Evolutionary conservation across 1,140 invertebrate species (phyloP).

Genomic region (Cecropterus lyciades): DNA sequence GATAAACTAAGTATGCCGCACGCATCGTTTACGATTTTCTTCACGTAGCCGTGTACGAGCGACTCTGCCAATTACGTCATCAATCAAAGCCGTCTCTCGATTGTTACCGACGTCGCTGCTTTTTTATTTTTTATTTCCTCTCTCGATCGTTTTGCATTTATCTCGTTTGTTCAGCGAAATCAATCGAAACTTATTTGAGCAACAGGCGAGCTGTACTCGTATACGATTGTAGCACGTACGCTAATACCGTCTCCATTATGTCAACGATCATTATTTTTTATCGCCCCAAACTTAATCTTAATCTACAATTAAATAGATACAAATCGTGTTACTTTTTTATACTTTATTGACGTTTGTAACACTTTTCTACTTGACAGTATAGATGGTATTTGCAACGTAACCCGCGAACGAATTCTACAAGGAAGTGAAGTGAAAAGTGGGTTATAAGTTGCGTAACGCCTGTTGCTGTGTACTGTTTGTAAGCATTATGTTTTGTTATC

Average conservation of each 20-base stretch:
- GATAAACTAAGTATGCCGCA: constrained; percentile 42
- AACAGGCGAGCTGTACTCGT: not conserved
- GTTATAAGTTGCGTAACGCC: constrained; percentile 24
- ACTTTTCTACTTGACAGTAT: constrained; percentile 30
- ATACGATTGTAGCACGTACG: constrained; percentile 2
- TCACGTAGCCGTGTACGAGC: constrained; percentile 12
- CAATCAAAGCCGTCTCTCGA: constrained; percentile 38
- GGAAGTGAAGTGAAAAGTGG: constrained; percentile 20
- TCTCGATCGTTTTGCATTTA: constrained; percentile 1
- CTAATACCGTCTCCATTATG: constrained; percentile 8
- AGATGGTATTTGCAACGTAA: constrained; percentile 23
- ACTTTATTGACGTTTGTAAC: constrained; percentile 2
- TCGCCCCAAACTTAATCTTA: constrained; percentile 18
- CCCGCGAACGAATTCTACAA: constrained; percentile 24
- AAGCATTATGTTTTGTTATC: constrained; percentile 1
- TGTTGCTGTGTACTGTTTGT: constrained; percentile 18
- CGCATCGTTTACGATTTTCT: constrained; percentile 43
- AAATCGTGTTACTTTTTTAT: constrained; percentile 6
- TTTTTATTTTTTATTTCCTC: not conserved
- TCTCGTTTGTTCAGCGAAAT: not conserved
- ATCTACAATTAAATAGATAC: constrained; percentile 22
- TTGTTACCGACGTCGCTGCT: constrained; percentile 11
- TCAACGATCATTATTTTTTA: not conserved
- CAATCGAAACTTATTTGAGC: not conserved
- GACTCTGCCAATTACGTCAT: constrained; percentile 30